phyloP scores from a whole-genome alignment of 2,113 vertebrate species.

The Pygathrix nemaeus region DNA sequence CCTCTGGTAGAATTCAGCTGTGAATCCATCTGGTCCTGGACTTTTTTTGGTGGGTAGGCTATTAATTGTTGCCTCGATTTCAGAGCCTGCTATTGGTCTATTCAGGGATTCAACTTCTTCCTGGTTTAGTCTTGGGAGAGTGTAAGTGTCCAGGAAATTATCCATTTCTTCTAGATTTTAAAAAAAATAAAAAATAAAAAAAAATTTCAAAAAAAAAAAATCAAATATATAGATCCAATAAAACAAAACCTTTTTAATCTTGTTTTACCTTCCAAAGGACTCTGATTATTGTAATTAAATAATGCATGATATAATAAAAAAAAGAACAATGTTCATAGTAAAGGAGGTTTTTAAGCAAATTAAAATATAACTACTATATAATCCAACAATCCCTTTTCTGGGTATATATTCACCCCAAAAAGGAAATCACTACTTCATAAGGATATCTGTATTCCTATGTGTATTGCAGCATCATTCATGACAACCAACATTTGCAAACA shows the following conservation, averaged over 20 bases:
- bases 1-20: too few relatives aligned
- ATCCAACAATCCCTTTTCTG: background rate
- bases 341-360: background rate
- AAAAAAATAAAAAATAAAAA: too few relatives aligned
- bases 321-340: background rate
- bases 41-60: too few relatives aligned
- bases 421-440: background rate
- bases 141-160: too few relatives aligned
- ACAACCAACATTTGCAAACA: background rate
- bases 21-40: too few relatives aligned
- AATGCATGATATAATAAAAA: conserved; percentile 90
- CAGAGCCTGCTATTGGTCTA: too few relatives aligned
- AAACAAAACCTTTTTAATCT: conserved; percentile 92
- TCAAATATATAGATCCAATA: conserved; percentile 93
- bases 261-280: conserved; percentile 88
- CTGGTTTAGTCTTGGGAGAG: too few relatives aligned
- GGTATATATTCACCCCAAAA: background rate
- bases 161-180: too few relatives aligned
- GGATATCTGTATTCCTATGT: background rate
- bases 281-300: conserved; percentile 93
- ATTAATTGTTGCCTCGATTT: too few relatives aligned
- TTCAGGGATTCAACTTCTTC: too few relatives aligned
- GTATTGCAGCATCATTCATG: background rate
- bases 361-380: background rate
- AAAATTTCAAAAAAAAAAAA: conserved; percentile 69